Evolutionary conservation across 1,140 invertebrate genomes (phyloP).

Genomic region (Lasioglossum baleicum): DNA sequence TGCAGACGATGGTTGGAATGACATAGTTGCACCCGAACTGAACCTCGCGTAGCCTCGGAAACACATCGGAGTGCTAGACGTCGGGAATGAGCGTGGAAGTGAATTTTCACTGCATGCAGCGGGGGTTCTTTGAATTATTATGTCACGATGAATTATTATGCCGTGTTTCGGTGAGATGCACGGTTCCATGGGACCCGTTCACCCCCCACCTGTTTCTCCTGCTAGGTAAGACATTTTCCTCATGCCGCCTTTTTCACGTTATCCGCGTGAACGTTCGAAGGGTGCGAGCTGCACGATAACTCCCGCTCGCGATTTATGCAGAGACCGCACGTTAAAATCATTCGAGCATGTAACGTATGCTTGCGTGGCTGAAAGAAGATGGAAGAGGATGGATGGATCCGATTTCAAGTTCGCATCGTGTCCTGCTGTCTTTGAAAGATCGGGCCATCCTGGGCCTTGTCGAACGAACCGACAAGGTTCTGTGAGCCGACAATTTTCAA

Average conservation of each 20-base stretch:
- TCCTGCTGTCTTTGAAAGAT: too few relatives aligned
- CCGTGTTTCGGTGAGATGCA: background rate
- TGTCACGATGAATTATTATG: background rate
- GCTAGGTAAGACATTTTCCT: conserved; percentile 16
- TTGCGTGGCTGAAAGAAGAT: background rate
- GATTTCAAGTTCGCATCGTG: conserved; percentile 17
- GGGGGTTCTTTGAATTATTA: conserved; percentile 16
- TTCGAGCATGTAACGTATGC: conserved; percentile 31
- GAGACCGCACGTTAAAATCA: conserved; percentile 23
- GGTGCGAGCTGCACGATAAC: conserved; percentile 18
- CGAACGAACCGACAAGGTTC: too few relatives aligned
- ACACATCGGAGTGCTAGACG: too few relatives aligned
- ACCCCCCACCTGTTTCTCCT: background rate
- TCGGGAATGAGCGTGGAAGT: background rate
- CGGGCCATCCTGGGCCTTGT: too few relatives aligned
- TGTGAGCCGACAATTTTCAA: background rate
- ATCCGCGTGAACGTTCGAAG: conserved; percentile 20
- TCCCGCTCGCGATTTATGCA: conserved; percentile 33
- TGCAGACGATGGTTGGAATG: too few relatives aligned
- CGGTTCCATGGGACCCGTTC: background rate
- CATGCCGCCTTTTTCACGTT: conserved; percentile 10
- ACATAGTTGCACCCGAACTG: background rate
- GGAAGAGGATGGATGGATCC: background rate
- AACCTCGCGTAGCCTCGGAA: too few relatives aligned
- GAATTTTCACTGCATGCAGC: background rate